phyloP scores from a whole-genome alignment of 2,888 invertebrate genomes.

The Andrena trimmerana region DNA sequence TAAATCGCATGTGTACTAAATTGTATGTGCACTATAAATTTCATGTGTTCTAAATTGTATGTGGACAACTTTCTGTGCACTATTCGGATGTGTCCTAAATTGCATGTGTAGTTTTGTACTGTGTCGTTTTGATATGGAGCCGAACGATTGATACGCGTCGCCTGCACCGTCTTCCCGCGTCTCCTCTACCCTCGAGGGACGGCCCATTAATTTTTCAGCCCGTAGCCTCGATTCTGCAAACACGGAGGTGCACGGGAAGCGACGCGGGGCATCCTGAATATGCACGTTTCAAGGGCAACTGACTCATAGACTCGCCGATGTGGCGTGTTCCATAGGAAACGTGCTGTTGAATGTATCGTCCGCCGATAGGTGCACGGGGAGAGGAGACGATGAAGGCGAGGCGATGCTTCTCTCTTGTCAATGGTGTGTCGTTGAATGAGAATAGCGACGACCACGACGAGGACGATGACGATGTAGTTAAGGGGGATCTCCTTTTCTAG shows the following conservation, averaged over 20 bases:
- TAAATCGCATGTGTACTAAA: too few species aligned
- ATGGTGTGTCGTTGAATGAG: constrained; percentile 45
- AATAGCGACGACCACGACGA: constrained; percentile 47
- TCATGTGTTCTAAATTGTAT: too few species aligned
- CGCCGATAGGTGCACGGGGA: constrained; percentile 33
- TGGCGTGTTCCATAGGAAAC: constrained; percentile 75
- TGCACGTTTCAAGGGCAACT: constrained; percentile 79
- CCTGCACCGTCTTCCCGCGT: neutral
- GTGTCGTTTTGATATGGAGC: too few species aligned
- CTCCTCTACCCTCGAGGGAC: too few species aligned
- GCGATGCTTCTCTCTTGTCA: constrained; percentile 37
- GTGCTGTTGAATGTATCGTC: constrained; percentile 76
- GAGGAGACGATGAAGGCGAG: constrained; percentile 21
- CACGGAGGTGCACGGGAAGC: constrained; percentile 20
- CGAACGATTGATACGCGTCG: neutral
- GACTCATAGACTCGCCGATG: constrained; percentile 77
- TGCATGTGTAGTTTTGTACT: too few species aligned
- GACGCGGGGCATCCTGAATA: constrained; percentile 71
- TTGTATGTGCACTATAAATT: too few species aligned
- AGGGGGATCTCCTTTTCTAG: constrained; percentile 61
- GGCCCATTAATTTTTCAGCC: constrained; percentile 45
- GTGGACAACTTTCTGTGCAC: too few species aligned
- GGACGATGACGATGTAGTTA: constrained; percentile 53
- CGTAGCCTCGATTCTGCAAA: constrained; percentile 51
- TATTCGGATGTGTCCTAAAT: too few species aligned